These are phyloP conservation scores for Formica aserva DNA, from an alignment of 2,888 invertebrate genomes.

Conservation along the genomic window DNA sequence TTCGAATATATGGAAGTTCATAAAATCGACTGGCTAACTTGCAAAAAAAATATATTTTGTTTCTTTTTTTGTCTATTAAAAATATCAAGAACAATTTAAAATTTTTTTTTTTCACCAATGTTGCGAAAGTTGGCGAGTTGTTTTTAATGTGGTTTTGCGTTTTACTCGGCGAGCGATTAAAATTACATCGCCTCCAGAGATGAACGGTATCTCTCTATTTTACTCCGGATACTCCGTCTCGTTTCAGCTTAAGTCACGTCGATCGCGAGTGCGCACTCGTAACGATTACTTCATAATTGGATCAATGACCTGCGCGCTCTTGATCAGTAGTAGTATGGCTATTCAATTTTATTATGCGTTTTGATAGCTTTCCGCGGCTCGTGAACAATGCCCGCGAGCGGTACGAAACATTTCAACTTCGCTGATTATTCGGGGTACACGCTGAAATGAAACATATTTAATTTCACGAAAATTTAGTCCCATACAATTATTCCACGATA, in stretches of 20 bases:
- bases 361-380: conserved; percentile 26
- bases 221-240: background rate
- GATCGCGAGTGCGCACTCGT: background rate
- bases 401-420: conserved; percentile 45
- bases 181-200: conserved; percentile 8
- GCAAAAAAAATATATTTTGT: background rate
- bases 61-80: background rate
- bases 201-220: conserved; percentile 13
- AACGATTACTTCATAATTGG: conserved; percentile 50
- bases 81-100: background rate
- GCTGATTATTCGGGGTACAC: conserved; percentile 49
- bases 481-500: conserved; percentile 49
- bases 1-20: background rate
- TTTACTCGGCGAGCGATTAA: conserved; percentile 28
- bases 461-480: conserved; percentile 40
- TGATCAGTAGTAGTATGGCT: conserved; percentile 35
- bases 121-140: background rate
- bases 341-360: conserved; percentile 37
- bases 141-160: conserved; percentile 16
- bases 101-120: background rate
- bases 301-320: conserved; percentile 26
- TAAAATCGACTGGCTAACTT: background rate
- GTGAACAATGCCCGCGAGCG: conserved; percentile 25
- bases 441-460: conserved; percentile 48
- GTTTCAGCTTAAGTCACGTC: conserved; percentile 27